Conservation (phyloP, 2,113 vertebrate species). For the Salvelinus alpinus region DNA sequence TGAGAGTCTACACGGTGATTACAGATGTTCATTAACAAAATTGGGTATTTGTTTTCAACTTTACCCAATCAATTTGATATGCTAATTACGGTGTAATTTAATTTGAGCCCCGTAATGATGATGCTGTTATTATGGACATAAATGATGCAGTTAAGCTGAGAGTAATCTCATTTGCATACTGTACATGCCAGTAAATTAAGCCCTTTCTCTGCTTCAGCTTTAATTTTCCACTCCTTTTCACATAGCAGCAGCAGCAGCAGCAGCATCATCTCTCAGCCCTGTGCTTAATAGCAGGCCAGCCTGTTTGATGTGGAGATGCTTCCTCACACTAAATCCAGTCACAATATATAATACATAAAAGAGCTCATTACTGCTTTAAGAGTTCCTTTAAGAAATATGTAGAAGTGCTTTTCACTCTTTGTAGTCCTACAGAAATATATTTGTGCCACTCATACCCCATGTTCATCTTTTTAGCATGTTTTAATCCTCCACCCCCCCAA, state of each 20-base stretch:
- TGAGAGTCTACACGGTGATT: conserved; percentile 95
- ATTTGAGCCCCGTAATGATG: conserved; percentile 99
- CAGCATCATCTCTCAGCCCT: conserved; percentile 85
- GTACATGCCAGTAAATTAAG: conserved; percentile 96
- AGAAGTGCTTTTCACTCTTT: conserved; percentile 49
- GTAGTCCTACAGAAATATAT: conserved; percentile 52
- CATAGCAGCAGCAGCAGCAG: not conserved
- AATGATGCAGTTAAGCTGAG: conserved; percentile 99
- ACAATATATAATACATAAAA: conserved; percentile 95
- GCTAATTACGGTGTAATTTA: conserved; percentile 99
- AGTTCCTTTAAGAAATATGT: conserved; percentile 84
- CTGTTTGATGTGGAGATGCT: conserved; percentile 76
- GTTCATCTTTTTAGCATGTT: conserved; percentile 35
- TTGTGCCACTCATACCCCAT: conserved; percentile 35
- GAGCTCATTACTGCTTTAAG: conserved; percentile 89
- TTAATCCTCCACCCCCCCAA: conserved; percentile 44
- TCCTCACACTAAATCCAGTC: conserved; percentile 85
- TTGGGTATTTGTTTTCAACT: conserved; percentile 99
- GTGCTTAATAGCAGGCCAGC: conserved; percentile 88
- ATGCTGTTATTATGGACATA: conserved; percentile 99
- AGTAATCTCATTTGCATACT: conserved; percentile 96
- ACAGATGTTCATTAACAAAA: conserved; percentile 97
- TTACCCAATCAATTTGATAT: conserved; percentile 99
- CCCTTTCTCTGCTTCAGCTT: conserved; percentile 93
- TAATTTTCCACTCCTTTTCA: conserved; percentile 97